A percentile compares a stretch with the other conserved stretches of the same genome.
Conservation (phyloP, 2,888 invertebrate genomes). For the Rambutsinella grinnellia region DNA sequence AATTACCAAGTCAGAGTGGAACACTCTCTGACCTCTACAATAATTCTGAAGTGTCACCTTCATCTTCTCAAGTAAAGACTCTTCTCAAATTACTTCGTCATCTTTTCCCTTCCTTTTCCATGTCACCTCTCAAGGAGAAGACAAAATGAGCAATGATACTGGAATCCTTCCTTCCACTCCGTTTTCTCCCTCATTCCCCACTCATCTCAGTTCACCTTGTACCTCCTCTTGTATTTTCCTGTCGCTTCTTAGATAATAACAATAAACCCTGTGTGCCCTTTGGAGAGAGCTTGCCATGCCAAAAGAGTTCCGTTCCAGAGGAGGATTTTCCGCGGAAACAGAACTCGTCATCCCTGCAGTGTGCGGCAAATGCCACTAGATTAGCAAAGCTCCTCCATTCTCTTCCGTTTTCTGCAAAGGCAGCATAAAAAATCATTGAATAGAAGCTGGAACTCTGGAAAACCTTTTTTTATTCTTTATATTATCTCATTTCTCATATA, state of each 20-base stretch:
- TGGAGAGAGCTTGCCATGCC: slow-evolving; percentile 46
- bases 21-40: slow-evolving; percentile 39
- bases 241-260: slow-evolving; percentile 7
- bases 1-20: slow-evolving; percentile 39
- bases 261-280: slow-evolving; percentile 47
- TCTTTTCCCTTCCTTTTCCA: neutral
- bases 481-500: neutral
- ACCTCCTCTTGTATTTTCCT: neutral
- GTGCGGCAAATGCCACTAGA: slow-evolving; percentile 11
- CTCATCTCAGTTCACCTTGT: neutral
- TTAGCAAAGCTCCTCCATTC: slow-evolving; percentile 1
- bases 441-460: no score
- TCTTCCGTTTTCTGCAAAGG: slow-evolving; percentile 22
- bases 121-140: slow-evolving; percentile 23
- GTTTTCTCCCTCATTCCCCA: neutral
- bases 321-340: neutral
- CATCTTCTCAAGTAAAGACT: slow-evolving; percentile 19
- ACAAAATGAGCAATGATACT: slow-evolving; percentile 27
- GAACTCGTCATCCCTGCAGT: slow-evolving; percentile 44
- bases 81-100: neutral
- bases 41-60: slow-evolving; percentile 46
- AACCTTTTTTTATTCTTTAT: neutral
- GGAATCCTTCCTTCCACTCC: neutral
- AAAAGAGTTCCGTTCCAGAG: slow-evolving; percentile 1
- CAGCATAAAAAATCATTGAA: slow-evolving; percentile 27